phyloP scores from a whole-genome alignment of 2,888 invertebrate species.

The Catonia carolina region DNA sequence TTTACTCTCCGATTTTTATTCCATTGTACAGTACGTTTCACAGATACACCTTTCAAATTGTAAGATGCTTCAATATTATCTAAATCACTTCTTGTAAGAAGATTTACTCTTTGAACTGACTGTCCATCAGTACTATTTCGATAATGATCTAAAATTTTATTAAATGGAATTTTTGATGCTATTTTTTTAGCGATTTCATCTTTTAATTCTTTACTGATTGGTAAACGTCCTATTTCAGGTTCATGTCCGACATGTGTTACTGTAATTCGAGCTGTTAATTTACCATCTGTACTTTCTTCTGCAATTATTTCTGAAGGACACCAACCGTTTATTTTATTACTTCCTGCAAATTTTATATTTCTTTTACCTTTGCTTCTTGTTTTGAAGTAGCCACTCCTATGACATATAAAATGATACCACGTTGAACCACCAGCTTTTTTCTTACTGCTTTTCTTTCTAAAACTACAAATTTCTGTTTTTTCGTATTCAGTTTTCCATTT shows the following conservation, averaged over 20 bases:
- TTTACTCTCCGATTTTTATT: no score
- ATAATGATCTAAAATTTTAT: constrained; percentile 24
- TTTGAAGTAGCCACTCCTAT: constrained; percentile 23
- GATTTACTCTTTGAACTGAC: no score
- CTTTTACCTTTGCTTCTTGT: constrained; percentile 20
- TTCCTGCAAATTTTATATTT: constrained; percentile 22
- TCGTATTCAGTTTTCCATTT: no score
- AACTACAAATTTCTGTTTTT: no score
- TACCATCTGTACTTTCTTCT: not conserved
- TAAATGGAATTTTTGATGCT: constrained; percentile 23
- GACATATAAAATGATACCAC: no score
- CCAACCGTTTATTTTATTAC: constrained; percentile 27
- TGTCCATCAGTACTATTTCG: constrained; percentile 6
- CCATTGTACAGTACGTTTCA: no score
- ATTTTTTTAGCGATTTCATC: constrained; percentile 25
- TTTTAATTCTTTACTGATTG: constrained; percentile 16
- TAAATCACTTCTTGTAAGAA: no score
- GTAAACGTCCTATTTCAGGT: constrained; percentile 22
- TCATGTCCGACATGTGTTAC: constrained; percentile 24
- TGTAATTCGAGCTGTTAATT: constrained; percentile 5
- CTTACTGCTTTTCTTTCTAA: no score
- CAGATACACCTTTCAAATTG: no score
- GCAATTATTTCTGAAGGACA: constrained; percentile 24
- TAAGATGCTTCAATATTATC: no score
- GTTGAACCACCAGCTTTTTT: no score